phyloP scores from a whole-genome alignment of 2,888 invertebrate species.

The Ennomos quercinarius region DNA sequence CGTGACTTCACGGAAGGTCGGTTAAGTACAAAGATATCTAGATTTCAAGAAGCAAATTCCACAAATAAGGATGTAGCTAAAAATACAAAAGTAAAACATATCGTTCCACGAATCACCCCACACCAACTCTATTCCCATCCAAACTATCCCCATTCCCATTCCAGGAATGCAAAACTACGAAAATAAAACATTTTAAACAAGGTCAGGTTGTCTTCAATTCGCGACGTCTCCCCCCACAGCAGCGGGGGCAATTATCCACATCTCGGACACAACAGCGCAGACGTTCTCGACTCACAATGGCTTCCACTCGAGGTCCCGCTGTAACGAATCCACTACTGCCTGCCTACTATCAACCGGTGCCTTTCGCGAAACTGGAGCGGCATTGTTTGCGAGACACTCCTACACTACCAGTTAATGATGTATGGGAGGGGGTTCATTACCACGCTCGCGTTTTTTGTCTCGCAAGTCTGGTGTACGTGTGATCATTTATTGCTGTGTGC shows the following conservation, averaged over 20 bases:
- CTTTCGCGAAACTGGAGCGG: constrained; percentile 75
- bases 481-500: constrained; percentile 42
- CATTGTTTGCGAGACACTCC: constrained; percentile 79
- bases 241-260: constrained; percentile 81
- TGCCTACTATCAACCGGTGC: constrained; percentile 73
- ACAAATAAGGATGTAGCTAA: too few species aligned
- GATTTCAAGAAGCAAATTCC: too few species aligned
- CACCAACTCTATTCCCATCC: too few species aligned
- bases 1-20: too few species aligned
- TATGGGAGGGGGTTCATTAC: constrained; percentile 76
- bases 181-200: constrained; percentile 38
- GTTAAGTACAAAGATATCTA: too few species aligned
- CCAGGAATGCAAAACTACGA: constrained; percentile 25
- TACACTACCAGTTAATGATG: constrained; percentile 76
- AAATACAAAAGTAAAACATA: too few species aligned
- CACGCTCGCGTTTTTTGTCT: constrained; percentile 59
- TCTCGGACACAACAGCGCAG: constrained; percentile 83
- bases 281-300: constrained; percentile 82
- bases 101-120: too few species aligned
- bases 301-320: constrained; percentile 76
- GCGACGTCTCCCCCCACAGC: constrained; percentile 44
- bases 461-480: constrained; percentile 38
- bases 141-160: not conserved
- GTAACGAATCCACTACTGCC: constrained; percentile 82
- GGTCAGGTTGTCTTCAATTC: constrained; percentile 40